Conservation (phyloP, 1,140 invertebrate genomes). For the Luehdorfia chinensis region DNA sequence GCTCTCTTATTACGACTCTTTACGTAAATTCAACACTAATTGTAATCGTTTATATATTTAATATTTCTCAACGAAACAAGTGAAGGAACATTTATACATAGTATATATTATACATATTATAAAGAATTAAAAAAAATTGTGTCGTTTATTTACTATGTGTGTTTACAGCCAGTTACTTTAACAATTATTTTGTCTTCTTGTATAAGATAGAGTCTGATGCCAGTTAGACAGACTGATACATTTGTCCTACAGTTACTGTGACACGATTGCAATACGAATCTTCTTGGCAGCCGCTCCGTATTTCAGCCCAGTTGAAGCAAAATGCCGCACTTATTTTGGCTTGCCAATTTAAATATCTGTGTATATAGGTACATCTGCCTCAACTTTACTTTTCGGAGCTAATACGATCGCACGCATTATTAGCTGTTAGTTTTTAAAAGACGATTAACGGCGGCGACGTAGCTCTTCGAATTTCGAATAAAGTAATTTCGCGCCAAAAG, state of each 20-base stretch:
- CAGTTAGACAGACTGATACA: slow-evolving; percentile 15
- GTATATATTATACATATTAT: no score
- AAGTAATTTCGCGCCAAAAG: neutral
- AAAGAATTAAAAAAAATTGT: no score
- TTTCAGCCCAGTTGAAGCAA: slow-evolving; percentile 64
- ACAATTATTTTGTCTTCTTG: no score
- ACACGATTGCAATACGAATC: slow-evolving; percentile 62
- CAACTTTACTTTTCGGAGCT: slow-evolving; percentile 15
- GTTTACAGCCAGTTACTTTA: no score
- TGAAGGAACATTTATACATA: no score
- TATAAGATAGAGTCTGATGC: no score
- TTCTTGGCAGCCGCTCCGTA: slow-evolving; percentile 51
- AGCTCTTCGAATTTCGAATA: neutral
- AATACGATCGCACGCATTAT: neutral
- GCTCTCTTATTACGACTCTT: no score
- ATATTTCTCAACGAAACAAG: no score
- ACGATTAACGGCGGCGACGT: neutral
- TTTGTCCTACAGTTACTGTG: slow-evolving; percentile 26
- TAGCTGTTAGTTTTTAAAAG: neutral
- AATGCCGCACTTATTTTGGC: slow-evolving; percentile 77
- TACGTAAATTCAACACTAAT: no score
- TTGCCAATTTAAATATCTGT: slow-evolving; percentile 71
- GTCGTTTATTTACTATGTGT: no score
- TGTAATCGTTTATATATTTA: no score
- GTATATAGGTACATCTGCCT: slow-evolving; percentile 39